Conservation (phyloP, 35 echinoderm and acorn worm species). For the Heliocidaris tuberculata region DNA sequence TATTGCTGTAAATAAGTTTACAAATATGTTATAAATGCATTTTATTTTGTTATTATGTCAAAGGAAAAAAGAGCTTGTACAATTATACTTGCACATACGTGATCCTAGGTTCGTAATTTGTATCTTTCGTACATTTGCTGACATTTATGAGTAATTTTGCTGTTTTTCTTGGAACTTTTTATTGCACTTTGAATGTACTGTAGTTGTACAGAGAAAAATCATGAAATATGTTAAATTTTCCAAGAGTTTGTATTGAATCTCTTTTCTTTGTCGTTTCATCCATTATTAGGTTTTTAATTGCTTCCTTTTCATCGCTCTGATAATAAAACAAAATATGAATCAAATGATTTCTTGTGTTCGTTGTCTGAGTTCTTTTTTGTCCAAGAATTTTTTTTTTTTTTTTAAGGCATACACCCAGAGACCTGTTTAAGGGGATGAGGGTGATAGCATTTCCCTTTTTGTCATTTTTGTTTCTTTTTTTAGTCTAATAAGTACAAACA, state of each 20-base stretch:
- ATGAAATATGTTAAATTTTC: not conserved
- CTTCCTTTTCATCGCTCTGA: conserved; percentile 9
- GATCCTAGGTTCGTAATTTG: not conserved
- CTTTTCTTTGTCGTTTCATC: not conserved
- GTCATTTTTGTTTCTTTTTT: no score
- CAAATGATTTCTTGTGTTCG: not conserved
- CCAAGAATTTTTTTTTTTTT: no score
- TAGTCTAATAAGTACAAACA: no score
- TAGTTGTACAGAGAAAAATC: not conserved
- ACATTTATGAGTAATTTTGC: not conserved
- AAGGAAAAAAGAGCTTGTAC: not conserved
- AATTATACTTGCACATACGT: not conserved
- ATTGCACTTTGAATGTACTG: not conserved
- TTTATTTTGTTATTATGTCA: not conserved
- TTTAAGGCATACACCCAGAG: no score
- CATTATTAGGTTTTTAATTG: not conserved
- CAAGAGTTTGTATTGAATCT: not conserved
- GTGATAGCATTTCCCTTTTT: no score
- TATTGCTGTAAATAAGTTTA: not conserved
- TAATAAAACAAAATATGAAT: conserved; percentile 7
- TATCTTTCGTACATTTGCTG: not conserved
- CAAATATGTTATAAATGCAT: not conserved
- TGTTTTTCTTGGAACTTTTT: not conserved
- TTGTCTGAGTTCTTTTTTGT: not conserved
- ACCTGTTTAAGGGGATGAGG: no score